Percentiles rank a stretch among this genome's conserved stretches.
phyloP scores from a whole-genome alignment of 2,888 invertebrate genomes.

The Ptychoptera albimana region DNA sequence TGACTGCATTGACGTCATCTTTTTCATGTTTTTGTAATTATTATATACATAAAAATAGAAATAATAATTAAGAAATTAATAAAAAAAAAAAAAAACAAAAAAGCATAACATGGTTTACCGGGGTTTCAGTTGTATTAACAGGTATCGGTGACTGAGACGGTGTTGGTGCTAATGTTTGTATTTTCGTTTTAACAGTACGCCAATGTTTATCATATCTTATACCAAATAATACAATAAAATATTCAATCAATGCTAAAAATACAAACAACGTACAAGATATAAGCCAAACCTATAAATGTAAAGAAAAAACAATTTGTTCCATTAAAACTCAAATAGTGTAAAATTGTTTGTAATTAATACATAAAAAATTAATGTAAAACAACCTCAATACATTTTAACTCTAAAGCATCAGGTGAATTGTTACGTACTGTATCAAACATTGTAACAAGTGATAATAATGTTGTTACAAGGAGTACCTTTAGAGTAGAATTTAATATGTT shows the following conservation, averaged over 20 bases:
- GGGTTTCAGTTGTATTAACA: conserved; percentile 31
- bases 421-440: conserved; percentile 52
- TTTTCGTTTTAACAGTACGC: conserved; percentile 24
- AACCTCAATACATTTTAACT: conserved; percentile 43
- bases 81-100: no score
- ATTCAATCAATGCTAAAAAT: conserved; percentile 44
- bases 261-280: conserved; percentile 49
- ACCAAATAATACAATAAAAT: conserved; percentile 46
- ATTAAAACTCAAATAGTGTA: neutral
- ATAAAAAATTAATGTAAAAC: neutral
- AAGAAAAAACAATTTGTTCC: conserved; percentile 2
- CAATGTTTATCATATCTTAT: conserved; percentile 49
- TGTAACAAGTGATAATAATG: conserved; percentile 43
- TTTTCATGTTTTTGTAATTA: neutral
- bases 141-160: conserved; percentile 31
- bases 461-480: conserved; percentile 40
- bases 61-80: no score
- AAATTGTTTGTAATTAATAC: neutral
- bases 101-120: conserved; percentile 13
- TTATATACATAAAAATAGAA: no score
- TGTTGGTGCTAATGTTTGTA: conserved; percentile 16
- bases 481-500: neutral
- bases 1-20: conserved; percentile 10
- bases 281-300: conserved; percentile 35
- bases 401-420: conserved; percentile 45